Base-by-base conservation (phyloP, 2,797 vertebrate genomes). In the Sternotherus odoratus region DNA sequence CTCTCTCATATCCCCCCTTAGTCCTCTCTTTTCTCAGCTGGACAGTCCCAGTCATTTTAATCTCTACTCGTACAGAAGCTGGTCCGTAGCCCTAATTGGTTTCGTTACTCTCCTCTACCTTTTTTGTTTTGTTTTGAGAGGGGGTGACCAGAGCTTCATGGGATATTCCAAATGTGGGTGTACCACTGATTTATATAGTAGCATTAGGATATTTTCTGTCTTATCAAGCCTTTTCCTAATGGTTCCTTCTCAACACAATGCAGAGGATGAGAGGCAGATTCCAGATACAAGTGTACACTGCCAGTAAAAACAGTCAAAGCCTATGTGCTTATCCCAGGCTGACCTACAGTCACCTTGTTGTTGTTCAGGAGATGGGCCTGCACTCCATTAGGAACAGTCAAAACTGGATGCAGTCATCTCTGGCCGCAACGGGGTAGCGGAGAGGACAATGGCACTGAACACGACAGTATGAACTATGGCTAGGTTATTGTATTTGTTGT, bases 381-480 rank as follows among this genome's bases (percentile, higher is more conserved):
- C 21, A 24, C 33, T 12, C 66, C 66, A 30, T 9, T 26, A 56
- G 66, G 39, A 79, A 83, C 83, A 90, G 48, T 33, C 66, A 92
- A 54, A 83, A 54, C 74, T 69, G 81, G 63, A 15, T 49, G 89
- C 77, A 93, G 60, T 82, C 54, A 48, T 53, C 79, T 93, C 66
- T 39, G n/a, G 16, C 60, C 53, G 69, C 0, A 0, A 49, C 82
- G 82, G 11, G 54, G 83, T 91, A 85, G 79, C 63, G 85, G 60
- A 46, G 33, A 49, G 24, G 53, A 3, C 79, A 88, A 49, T 89
- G 90, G 91, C 33, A 12, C 6, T n/a, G 60, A 48, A n/a, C 83
- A 79, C 92, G 60, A 51, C 53, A 79, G 90, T 79, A 33, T 46
- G 77, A 82, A 23, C 33, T 74, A 77, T 87, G 88, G 82, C 80